Base-by-base conservation (phyloP, 2,797 vertebrate genomes). In the Rousettus madagascariensis region DNA sequence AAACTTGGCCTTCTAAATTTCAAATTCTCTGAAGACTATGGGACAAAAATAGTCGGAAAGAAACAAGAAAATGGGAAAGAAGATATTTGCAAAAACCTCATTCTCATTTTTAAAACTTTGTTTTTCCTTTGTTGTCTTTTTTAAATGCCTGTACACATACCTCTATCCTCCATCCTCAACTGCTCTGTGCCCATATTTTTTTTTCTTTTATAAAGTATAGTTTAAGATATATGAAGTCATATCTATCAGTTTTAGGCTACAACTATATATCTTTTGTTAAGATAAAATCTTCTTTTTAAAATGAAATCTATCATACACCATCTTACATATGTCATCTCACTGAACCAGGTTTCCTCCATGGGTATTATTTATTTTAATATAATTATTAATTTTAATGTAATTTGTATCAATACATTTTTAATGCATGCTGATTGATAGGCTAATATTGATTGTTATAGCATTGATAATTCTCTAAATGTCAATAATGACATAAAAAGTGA, bases 1-100 rank as follows among this genome's bases (percentile, higher is more conserved):
- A 94, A 74, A 84, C 6, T 74, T 86, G 20, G 33, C 13, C 28
- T 86, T 83, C 26, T 91, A 75, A 63, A 69, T 20, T 68, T 97
- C 30, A 63, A 87, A 59, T 72, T 80, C 49, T n/a, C 24, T 66
- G 43, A 72, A 68, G 71, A 24, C 4, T 26, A 53, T 72, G 24
- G 30, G 24, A 69, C 65, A 6, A 33, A 91, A 80, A 57, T 10
- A 46, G 9, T 55, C 63, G 69, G 13, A 20, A 84, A 49, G 5
- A 68, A 53, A 55, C 1, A 59, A 66, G 28, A 59, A 17, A n/a
- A 41, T 65, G 53, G 30, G n/a, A 57, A 82, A 63, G 1, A 68
- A 46, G 13, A 57, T 51, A 16, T 0, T 10, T 22, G 10, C 6
- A 30, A n/a, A 24, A 77, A 26, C 0, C 0, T 49, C 71, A 41